A percentile compares a stretch with the other conserved stretches of the same genome.
These are phyloP conservation scores for Ibycter americanus DNA, from an alignment of 2,797 vertebrate genomes.

Conservation along the genomic window DNA sequence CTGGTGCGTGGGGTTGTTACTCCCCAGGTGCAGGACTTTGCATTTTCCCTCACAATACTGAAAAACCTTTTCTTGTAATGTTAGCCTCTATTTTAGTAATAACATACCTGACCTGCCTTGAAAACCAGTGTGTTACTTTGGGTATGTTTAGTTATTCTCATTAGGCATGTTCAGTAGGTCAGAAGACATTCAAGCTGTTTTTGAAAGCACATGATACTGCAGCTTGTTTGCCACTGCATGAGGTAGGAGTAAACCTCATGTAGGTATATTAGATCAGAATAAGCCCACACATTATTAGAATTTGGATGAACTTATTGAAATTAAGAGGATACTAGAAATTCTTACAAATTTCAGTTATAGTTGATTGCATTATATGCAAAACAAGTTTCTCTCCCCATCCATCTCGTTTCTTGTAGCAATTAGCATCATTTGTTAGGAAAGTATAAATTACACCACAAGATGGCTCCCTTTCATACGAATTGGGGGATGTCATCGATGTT, in stretches of 20 bases:
- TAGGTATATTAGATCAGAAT: neutral
- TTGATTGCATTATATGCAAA: accelerated
- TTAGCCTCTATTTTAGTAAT: neutral
- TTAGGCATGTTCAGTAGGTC: neutral
- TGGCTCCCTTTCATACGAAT: conserved; percentile 12
- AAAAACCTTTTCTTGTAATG: neutral
- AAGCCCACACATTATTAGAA: neutral
- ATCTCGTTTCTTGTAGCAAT: accelerated
- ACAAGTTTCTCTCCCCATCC: neutral
- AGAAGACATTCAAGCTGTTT: neutral
- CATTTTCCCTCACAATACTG: neutral
- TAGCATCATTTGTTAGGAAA: accelerated
- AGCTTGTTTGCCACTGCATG: neutral
- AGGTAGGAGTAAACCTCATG: neutral
- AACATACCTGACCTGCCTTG: neutral
- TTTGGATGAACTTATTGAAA: neutral
- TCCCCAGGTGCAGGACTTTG: neutral
- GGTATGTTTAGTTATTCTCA: neutral
- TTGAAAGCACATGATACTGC: neutral
- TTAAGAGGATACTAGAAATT: neutral
- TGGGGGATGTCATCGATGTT: accelerated
- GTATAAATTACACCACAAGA: conserved; percentile 15
- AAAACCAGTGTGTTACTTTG: neutral
- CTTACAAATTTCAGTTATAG: neutral
- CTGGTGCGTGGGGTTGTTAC: accelerated